phyloP scores from a whole-genome alignment of 1,140 invertebrate genomes.

The Hydropsyche tenuis region DNA sequence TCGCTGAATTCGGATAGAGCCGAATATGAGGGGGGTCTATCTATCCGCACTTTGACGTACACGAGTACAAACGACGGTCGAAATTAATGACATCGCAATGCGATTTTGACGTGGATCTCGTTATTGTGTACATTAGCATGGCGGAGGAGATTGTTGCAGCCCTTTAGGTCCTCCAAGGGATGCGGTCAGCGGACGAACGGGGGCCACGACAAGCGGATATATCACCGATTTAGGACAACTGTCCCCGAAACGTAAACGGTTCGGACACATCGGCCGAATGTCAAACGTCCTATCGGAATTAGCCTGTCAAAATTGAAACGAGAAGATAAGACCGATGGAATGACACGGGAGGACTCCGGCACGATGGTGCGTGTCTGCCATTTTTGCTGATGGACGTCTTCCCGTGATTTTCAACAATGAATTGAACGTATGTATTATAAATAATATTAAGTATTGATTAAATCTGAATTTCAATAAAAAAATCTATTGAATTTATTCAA shows the following conservation, averaged over 20 bases:
- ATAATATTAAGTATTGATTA: too few species aligned
- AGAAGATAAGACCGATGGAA: neutral
- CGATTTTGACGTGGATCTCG: neutral
- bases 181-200: slow-evolving; percentile 32
- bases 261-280: slow-evolving; percentile 31
- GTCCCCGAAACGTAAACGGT: slow-evolving; percentile 21
- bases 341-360: neutral
- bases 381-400: too few species aligned
- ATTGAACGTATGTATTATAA: too few species aligned
- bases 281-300: slow-evolving; percentile 38
- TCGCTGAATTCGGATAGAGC: too few species aligned
- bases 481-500: too few species aligned
- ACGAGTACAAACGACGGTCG: too few species aligned
- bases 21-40: too few species aligned
- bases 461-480: too few species aligned
- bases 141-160: slow-evolving; percentile 29
- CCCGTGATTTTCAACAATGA: too few species aligned
- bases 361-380: too few species aligned
- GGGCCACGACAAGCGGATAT: slow-evolving; percentile 33
- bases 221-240: slow-evolving; percentile 34
- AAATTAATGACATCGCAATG: too few species aligned
- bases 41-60: too few species aligned
- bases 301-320: slow-evolving; percentile 31
- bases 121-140: slow-evolving; percentile 15
- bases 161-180: slow-evolving; percentile 18